A percentile compares a stretch with the other conserved stretches of the same genome.
Evolutionary conservation across 2,888 invertebrate genomes (phyloP).

Genomic region (Meganola albula): DNA sequence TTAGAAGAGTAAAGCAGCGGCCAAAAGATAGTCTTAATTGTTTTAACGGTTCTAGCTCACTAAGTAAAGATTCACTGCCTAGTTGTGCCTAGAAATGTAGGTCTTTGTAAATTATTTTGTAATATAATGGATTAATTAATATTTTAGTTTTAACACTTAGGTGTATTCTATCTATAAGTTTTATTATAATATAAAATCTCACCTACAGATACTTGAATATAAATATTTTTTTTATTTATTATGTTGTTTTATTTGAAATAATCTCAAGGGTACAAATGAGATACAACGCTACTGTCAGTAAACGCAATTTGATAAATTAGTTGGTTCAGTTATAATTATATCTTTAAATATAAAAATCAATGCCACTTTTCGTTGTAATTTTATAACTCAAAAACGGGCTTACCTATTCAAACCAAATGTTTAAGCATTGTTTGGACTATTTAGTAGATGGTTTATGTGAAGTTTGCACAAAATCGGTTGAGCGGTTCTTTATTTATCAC

Average conservation of each 20-base stretch:
- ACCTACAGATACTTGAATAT: conserved; percentile 46
- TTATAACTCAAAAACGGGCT: no score
- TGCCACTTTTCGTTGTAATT: no score
- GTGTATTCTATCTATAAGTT: conserved; percentile 27
- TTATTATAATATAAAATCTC: conserved; percentile 48
- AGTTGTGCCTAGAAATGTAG: conserved; percentile 36
- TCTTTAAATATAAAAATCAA: no score
- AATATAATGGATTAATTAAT: conserved; percentile 47
- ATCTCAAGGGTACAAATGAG: no score
- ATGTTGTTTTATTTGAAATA: conserved; percentile 39
- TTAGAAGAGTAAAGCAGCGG: conserved; percentile 9
- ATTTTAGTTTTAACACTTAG: conserved; percentile 29
- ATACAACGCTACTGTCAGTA: no score
- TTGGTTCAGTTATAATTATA: no score
- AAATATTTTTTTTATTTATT: conserved; percentile 38
- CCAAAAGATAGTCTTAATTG: conserved; percentile 17
- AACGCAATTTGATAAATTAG: no score
- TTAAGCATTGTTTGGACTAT: no score
- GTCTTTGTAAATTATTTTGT: conserved; percentile 63
- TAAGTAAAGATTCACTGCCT: conserved; percentile 52
- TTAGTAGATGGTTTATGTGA: no score
- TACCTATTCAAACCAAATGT: no score
- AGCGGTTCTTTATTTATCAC: no score
- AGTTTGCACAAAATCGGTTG: no score
- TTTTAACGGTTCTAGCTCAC: conserved; percentile 22